phyloP scores from a whole-genome alignment of 2,888 invertebrate species.

The Morpho helenor region DNA sequence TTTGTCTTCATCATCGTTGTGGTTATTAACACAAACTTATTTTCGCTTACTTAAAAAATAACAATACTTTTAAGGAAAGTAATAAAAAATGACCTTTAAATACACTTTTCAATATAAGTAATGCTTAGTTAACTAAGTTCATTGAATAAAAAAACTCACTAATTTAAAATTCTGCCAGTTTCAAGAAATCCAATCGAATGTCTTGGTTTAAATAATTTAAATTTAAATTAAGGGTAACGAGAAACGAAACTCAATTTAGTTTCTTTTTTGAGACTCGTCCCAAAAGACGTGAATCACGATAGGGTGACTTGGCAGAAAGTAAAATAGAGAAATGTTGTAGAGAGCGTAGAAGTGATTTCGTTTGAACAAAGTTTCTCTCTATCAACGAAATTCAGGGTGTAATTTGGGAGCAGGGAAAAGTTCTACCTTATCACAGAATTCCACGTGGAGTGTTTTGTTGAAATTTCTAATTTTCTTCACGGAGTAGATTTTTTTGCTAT shows the following conservation, averaged over 20 bases:
- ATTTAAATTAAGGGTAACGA: constrained; percentile 33
- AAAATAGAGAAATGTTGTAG: constrained; percentile 57
- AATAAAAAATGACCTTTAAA: too few species aligned
- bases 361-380: constrained; percentile 71
- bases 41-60: too few species aligned
- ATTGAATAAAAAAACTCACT: too few species aligned
- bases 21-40: too few species aligned
- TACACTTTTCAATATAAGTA: too few species aligned
- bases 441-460: constrained; percentile 73
- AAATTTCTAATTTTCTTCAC: constrained; percentile 63
- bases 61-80: too few species aligned
- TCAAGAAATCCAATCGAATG: constrained; percentile 6
- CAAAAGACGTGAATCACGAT: constrained; percentile 43
- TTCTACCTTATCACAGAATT: constrained; percentile 73
- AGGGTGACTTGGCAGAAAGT: constrained; percentile 51
- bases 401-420: constrained; percentile 72
- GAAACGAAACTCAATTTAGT: constrained; percentile 33
- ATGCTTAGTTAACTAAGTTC: too few species aligned
- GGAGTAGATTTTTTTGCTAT: constrained; percentile 25
- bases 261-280: constrained; percentile 36
- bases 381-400: constrained; percentile 71
- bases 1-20: too few species aligned
- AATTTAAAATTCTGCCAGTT: background rate
- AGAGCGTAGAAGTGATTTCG: constrained; percentile 67
- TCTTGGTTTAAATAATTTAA: constrained; percentile 26